Evolutionary conservation across 1,140 invertebrate genomes (phyloP).

Genomic region (Thereuonema tuberculata): DNA sequence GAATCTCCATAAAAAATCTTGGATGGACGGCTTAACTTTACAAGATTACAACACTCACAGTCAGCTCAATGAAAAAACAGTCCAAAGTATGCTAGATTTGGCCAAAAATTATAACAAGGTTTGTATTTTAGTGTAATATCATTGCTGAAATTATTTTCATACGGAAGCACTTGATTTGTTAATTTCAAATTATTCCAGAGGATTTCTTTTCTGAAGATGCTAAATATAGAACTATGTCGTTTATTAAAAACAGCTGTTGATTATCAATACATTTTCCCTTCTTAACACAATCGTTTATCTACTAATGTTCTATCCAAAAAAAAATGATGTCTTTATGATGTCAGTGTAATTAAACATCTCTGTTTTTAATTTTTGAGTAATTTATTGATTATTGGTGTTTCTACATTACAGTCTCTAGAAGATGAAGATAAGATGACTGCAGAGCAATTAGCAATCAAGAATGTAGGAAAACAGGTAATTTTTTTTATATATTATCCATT

Average conservation of each 20-base stretch:
- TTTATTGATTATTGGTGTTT: not conserved
- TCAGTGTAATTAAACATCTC: not conserved
- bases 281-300: no score
- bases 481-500: no score
- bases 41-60: constrained; percentile 92
- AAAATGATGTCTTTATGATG: not conserved
- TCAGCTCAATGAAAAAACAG: constrained; percentile 66
- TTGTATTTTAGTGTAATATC: constrained; percentile 16
- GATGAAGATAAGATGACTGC: constrained; percentile 99
- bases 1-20: constrained; percentile 97
- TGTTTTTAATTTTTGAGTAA: not conserved
- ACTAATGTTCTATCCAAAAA: no score
- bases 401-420: constrained; percentile 60
- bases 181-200: no score
- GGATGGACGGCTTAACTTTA: constrained; percentile 95
- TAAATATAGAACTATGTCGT: no score
- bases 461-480: constrained; percentile 85
- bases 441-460: constrained; percentile 97
- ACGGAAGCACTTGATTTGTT: no score
- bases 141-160: constrained; percentile 6
- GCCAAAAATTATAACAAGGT: constrained; percentile 98
- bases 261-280: no score
- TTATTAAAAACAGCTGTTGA: no score
- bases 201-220: no score
- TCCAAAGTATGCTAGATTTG: constrained; percentile 91